phyloP scores from a whole-genome alignment of 2,797 vertebrate species.

The Oryzias dopingdopingensis region DNA sequence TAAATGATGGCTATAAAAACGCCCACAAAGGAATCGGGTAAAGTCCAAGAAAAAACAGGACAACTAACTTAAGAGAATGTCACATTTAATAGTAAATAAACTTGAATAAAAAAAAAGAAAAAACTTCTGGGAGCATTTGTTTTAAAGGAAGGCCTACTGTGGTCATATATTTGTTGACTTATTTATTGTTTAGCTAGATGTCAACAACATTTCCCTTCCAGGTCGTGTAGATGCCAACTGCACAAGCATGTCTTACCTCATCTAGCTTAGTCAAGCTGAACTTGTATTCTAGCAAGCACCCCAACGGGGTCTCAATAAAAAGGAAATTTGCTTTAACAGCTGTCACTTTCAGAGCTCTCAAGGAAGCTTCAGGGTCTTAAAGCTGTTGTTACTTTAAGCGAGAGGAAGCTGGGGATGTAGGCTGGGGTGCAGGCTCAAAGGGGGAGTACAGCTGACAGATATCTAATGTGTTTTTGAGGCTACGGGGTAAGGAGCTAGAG shows the following conservation, averaged over 20 bases:
- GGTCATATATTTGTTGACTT: slow-evolving; percentile 16
- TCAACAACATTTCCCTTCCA: slow-evolving; percentile 39
- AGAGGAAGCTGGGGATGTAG: slow-evolving; percentile 45
- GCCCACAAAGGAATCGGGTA: slow-evolving; percentile 27
- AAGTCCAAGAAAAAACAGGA: slow-evolving; percentile 33
- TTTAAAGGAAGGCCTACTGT: slow-evolving; percentile 37
- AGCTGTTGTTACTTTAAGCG: slow-evolving; percentile 63
- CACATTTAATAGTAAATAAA: slow-evolving; percentile 24
- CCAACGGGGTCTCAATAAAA: slow-evolving; percentile 66
- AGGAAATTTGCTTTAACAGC: slow-evolving; percentile 72
- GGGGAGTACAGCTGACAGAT: slow-evolving; percentile 45
- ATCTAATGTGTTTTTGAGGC: slow-evolving; percentile 71
- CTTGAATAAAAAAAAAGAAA: slow-evolving; percentile 40
- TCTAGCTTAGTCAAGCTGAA: slow-evolving; percentile 66
- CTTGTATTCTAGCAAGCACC: slow-evolving; percentile 61
- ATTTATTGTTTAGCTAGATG: slow-evolving; percentile 55
- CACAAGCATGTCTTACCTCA: slow-evolving; percentile 60
- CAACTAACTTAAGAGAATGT: slow-evolving; percentile 34
- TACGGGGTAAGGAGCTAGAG: slow-evolving; percentile 56
- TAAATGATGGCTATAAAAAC: slow-evolving; percentile 19
- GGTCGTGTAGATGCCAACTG: slow-evolving; percentile 59
- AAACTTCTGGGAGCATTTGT: background rate
- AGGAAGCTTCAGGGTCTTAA: slow-evolving; percentile 61
- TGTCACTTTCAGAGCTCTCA: slow-evolving; percentile 71
- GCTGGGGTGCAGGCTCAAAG: slow-evolving; percentile 1